Evolutionary conservation across 2,888 invertebrate species (phyloP).

Genomic region (Tachina lurida): DNA sequence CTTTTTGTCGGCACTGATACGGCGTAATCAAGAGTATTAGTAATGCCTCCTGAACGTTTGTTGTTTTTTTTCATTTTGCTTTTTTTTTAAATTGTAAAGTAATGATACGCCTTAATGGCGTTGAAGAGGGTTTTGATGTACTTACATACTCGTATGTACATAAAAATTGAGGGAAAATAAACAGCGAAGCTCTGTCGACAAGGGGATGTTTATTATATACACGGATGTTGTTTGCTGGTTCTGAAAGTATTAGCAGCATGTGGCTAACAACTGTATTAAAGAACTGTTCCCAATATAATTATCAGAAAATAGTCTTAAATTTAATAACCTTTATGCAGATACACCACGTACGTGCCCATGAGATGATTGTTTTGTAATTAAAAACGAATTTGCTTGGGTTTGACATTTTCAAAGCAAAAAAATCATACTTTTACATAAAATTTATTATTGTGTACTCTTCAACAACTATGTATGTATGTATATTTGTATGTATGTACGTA

Average conservation of each 20-base stretch:
- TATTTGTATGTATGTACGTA: too few relatives aligned
- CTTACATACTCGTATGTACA: too few relatives aligned
- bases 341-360: constrained; percentile 18
- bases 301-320: constrained; percentile 51
- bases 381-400: constrained; percentile 13
- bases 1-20: constrained; percentile 27
- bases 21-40: constrained; percentile 41
- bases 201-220: constrained; percentile 42
- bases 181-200: constrained; percentile 12
- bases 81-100: constrained; percentile 51
- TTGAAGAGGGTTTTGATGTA: constrained; percentile 24
- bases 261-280: constrained; percentile 42
- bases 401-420: not conserved
- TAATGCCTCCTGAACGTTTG: constrained; percentile 50
- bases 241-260: constrained; percentile 49
- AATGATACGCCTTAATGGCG: constrained; percentile 54
- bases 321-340: constrained; percentile 49
- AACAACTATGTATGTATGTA: too few relatives aligned
- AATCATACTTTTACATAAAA: not conserved
- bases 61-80: constrained; percentile 21
- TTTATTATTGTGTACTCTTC: too few relatives aligned
- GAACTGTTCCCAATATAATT: constrained; percentile 48
- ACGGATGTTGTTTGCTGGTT: constrained; percentile 27
- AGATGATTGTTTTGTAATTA: constrained; percentile 20
- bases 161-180: not conserved